Conservation (phyloP, 2,888 invertebrate species). For the Pollenia labialis region DNA sequence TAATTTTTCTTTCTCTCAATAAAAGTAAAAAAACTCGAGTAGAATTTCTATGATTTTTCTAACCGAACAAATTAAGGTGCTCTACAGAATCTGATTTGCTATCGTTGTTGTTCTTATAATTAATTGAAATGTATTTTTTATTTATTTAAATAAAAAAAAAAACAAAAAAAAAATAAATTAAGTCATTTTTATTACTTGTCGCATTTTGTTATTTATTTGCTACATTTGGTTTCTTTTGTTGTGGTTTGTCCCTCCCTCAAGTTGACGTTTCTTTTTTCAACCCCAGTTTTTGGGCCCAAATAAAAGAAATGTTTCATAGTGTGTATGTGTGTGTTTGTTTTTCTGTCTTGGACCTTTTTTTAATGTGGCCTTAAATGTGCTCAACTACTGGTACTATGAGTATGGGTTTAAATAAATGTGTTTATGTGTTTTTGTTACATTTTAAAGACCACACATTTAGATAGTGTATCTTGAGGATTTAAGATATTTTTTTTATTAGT, state of each 20-base stretch:
- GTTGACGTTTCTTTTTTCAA: neutral
- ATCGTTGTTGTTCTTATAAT: constrained; percentile 50
- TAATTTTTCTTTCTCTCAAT: neutral
- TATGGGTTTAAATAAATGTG: constrained; percentile 25
- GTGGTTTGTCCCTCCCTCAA: constrained; percentile 19
- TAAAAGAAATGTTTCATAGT: neutral
- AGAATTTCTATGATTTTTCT: constrained; percentile 51
- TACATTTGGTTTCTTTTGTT: constrained; percentile 63
- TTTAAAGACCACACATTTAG: constrained; percentile 72
- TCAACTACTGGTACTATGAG: constrained; percentile 20
- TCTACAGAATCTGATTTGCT: neutral
- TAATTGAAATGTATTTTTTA: constrained; percentile 68
- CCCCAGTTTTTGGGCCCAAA: constrained; percentile 1
- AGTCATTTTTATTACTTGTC: constrained; percentile 74
- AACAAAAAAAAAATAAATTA: constrained; percentile 64
- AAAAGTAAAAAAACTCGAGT: neutral
- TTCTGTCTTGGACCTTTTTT: constrained; percentile 36
- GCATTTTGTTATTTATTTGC: constrained; percentile 72
- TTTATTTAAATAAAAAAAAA: constrained; percentile 54
- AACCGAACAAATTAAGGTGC: neutral
- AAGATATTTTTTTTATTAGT: constrained; percentile 45
- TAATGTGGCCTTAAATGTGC: constrained; percentile 43
- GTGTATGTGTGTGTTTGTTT: neutral
- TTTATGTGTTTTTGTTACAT: constrained; percentile 31
- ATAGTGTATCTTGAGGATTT: constrained; percentile 58